Base-by-base conservation (phyloP, 1,140 invertebrate species). In the Microvelia longipes region DNA sequence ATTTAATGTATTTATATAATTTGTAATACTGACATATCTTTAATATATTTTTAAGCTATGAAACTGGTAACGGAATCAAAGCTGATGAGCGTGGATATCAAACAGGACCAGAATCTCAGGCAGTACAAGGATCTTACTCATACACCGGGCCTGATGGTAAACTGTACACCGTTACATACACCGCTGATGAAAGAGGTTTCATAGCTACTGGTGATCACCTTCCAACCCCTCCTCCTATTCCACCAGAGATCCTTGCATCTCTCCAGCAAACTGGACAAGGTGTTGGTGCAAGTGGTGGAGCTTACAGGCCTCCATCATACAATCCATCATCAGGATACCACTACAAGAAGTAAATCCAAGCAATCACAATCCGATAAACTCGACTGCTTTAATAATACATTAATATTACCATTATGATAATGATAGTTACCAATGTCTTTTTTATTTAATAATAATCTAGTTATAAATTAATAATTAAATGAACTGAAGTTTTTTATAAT, bases 31-130 rank as follows among this genome's bases (percentile, higher is more conserved):
- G n/a, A n/a, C n/a, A n/a, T n/a, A n/a, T 19, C 35, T 50, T 50
- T 19, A 50, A 50, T 64, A 14, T 13, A 64, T 24, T 24, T 64
- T 84, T 70, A 79, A 90, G 89, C 73, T 92, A 90, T 79, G 90
- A 93, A 80, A 92, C 91, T 71, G 90, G 88, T 2, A 92, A 94
- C 80, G 88, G 91, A 76, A 93, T 93, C 73, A 79, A 87, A 2
- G 88, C 90, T 25, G 84, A 92, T 80, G 91, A 93, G 79, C 83
- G 85, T 72, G 91, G 91, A 70, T 91, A 88, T 78, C 83, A 83
- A 71, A 80, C 88, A 15, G 86, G 84, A 1, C 85, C 86, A 24
- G 83, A 84, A 19, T 82, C 84, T 24, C 82, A 91, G 60, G 88
- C 90, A 0, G 90, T 91, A 76, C 85, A 90, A 73, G 92, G 91